Evolutionary conservation across 2,797 vertebrate species (phyloP).

Genomic region (Macroramphosus scolopax): DNA sequence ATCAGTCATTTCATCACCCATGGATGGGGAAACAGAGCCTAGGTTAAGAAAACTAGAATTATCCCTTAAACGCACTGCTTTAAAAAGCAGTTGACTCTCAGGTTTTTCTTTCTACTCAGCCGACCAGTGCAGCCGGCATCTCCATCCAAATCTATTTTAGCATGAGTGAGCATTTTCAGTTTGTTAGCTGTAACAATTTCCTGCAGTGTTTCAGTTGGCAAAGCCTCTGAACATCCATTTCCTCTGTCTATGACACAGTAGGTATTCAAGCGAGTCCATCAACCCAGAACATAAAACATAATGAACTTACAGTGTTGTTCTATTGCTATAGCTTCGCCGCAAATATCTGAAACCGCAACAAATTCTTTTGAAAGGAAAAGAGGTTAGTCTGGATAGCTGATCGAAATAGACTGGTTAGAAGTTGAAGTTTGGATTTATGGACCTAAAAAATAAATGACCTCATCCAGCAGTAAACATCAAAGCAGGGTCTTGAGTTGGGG

Average conservation of each 20-base stretch:
- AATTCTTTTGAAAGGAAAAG: constrained; percentile 12
- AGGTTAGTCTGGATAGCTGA: constrained; percentile 10
- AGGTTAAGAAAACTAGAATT: too few species aligned
- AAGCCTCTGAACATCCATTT: too few species aligned
- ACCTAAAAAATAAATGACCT: constrained; percentile 31
- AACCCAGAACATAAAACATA: constrained; percentile 24
- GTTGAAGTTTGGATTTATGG: constrained; percentile 15
- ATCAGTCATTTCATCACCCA: too few species aligned
- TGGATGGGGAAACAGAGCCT: too few species aligned
- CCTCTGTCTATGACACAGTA: constrained; percentile 36
- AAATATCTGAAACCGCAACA: too few species aligned
- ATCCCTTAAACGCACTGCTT: too few species aligned
- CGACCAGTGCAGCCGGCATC: constrained; percentile 21
- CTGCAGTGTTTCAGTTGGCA: too few species aligned
- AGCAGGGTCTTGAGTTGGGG: constrained; percentile 34
- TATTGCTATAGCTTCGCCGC: neutral
- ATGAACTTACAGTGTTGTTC: neutral
- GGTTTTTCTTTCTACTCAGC: too few species aligned
- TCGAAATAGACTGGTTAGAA: constrained; percentile 25
- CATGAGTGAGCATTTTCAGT: constrained; percentile 24
- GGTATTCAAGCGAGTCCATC: constrained; percentile 34
- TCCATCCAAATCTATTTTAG: constrained; percentile 17
- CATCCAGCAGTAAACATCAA: constrained; percentile 41
- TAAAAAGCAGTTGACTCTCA: too few species aligned
- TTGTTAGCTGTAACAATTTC: constrained; percentile 17